Base-by-base conservation (phyloP, 2,113 vertebrate genomes). In the Callipepla squamata region DNA sequence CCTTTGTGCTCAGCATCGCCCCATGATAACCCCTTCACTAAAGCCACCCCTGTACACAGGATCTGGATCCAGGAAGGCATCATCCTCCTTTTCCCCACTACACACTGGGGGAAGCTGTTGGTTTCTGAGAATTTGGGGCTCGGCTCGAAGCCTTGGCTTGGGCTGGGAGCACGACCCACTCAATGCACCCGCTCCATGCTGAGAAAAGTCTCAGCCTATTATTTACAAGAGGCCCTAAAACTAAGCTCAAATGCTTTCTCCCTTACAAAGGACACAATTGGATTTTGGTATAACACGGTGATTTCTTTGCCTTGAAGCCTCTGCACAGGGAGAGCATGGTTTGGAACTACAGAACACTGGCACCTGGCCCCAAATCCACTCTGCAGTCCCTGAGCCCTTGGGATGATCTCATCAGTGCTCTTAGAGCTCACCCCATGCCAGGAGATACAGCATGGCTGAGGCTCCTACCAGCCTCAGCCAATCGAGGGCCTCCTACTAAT, bases 1-100 rank as follows among this genome's bases (percentile, higher is more conserved):
- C 30, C 9, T 21, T 69, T 53, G 26, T 79, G 78, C 72, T 77
- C 82, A 70, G 85, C 28, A 19, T 69, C 4, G 0, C 45, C 53
- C 48, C 75, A 70, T 0, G 1, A 28, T 25, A 38, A 28, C 5
- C 45, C 18, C 22, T n/a, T 57, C 3, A 7, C 23, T 13, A 62
- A 82, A 80, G 76, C 8, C 0, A 0, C 15, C 53, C 13, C 13
- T 3, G 8, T 21, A 80, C 0, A 0, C n/a, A 26, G 1, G 1
- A 15, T 32, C 16, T 2, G 3, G 44, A 74, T 2, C 8, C 3
- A 0, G 19, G 47, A 79, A 45, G 13, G 42, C 34, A 5, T n/a
- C 51, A 70, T 75, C 14, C 26, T 87, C 36, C 42, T 87, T 77
- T 55, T 1, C 44, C 13, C 13, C 42, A 32, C 0, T 65, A 42